Conservation (phyloP, 2,113 vertebrate species). For the Sinocyclocheilus anshuiensis region DNA sequence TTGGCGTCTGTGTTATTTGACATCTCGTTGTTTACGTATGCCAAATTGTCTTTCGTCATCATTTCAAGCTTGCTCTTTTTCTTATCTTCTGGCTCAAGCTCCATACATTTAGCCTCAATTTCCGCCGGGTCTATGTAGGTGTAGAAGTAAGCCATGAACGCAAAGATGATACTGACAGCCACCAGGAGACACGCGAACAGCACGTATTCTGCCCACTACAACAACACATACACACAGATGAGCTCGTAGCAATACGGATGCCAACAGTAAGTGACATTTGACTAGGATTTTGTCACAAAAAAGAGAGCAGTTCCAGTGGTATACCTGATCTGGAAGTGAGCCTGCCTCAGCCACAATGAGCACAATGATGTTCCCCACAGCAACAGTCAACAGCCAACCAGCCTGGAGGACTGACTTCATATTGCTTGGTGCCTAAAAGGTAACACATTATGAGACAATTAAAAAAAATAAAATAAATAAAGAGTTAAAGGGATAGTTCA, state of each 20-base stretch:
- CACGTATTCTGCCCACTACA: slow-evolving; percentile 93
- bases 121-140: slow-evolving; percentile 85
- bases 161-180: slow-evolving; percentile 84
- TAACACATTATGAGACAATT: background rate
- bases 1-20: background rate
- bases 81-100: slow-evolving; percentile 55
- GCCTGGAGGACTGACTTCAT: slow-evolving; percentile 98
- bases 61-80: slow-evolving; percentile 57
- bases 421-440: slow-evolving; percentile 88
- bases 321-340: slow-evolving; percentile 81
- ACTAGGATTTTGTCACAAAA: background rate
- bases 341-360: slow-evolving; percentile 86
- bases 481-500: background rate
- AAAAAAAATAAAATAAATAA: background rate
- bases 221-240: background rate
- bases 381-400: slow-evolving; percentile 90
- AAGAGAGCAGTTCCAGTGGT: background rate
- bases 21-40: slow-evolving; percentile 36
- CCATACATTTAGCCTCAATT: slow-evolving; percentile 80
- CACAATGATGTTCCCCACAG: slow-evolving; percentile 93
- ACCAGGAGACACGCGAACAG: slow-evolving; percentile 87
- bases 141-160: slow-evolving; percentile 89
- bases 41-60: slow-evolving; percentile 12
- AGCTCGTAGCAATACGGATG: background rate
- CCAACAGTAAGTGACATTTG: background rate